Evolutionary conservation across 1,140 invertebrate genomes (phyloP), one percentile per base, ranked within the genome.

Genomic region (Alviniconcha marisindica): DNA sequence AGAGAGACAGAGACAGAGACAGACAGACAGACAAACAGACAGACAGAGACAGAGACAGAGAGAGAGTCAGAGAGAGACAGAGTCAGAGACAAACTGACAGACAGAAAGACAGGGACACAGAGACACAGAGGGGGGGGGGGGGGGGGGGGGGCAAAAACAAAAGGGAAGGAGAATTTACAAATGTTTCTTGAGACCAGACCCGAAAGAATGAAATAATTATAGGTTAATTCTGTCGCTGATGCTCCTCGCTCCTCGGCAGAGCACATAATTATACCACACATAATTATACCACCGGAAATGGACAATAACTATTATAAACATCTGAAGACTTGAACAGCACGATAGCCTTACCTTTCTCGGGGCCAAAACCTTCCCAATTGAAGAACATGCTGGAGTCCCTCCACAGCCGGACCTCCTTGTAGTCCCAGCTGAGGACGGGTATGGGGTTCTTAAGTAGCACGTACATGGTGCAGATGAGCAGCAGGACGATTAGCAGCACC

Each of bases 381-480:
- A 76, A 44, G 33, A 36, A 40, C 73, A 76, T 40, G 24, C 44
- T 76, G 73, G 40, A 40, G 0, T 76, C 73, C 31, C n/a, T 76
- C 38, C 33, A 51, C 42, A 44, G 24, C 42, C 44, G 28, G 24
- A 51, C 24, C 21, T 40, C 38, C 42, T 48, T 12, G 21, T 4
- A 14, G 38, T 76, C 44, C 73, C 28, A 14, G 69, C 36, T 18
- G 7, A 44, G 12, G 12, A 54, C 73, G 24, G 21, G 7, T 4
- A 1, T 1, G 24, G 21, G 18, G 21, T 21, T 36, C 44, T n/a
- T 5, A 21, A 74, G 1, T 24, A 74, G 36, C 38, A 42, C 40
- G 4, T 2, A 24, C n/a, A 76, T 36, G 18, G 5, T 18, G 14
- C 14, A 40, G 21, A 76, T 12, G 38, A 76, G 40, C 71, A 74